These are phyloP conservation scores for Gymnogyps californianus DNA, from an alignment of 2,113 vertebrate species.

Conservation along the genomic window DNA sequence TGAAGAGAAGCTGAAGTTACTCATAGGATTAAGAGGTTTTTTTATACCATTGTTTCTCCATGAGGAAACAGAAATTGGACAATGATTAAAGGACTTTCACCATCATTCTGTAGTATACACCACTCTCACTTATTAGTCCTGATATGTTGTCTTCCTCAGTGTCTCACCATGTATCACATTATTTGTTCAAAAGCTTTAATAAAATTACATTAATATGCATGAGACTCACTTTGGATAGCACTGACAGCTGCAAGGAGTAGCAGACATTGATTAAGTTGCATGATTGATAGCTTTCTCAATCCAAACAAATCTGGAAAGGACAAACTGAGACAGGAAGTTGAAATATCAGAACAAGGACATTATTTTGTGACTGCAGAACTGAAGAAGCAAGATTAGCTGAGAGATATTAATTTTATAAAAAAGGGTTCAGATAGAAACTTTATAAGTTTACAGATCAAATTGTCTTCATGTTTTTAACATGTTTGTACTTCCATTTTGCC, in stretches of 20 bases:
- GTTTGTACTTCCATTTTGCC: neutral
- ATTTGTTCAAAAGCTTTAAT: slow-evolving; percentile 21
- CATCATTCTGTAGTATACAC: neutral
- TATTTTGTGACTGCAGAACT: neutral
- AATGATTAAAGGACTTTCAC: neutral
- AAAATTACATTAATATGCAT: slow-evolving; percentile 56
- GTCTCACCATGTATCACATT: neutral
- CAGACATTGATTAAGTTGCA: neutral
- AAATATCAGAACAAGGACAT: neutral
- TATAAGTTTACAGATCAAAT: neutral
- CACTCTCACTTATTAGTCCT: neutral
- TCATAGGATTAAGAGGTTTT: neutral
- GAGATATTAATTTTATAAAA: neutral
- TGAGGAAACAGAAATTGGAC: neutral
- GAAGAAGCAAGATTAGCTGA: neutral
- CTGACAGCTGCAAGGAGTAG: neutral
- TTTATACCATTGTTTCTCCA: neutral
- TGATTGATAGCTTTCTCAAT: neutral
- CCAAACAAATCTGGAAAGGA: neutral
- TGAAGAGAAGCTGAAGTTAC: slow-evolving; percentile 25
- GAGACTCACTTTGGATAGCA: neutral
- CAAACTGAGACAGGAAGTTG: neutral
- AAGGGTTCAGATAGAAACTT: neutral
- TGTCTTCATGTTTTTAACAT: neutral
- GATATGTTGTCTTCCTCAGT: neutral